phyloP scores from a whole-genome alignment of 2,888 invertebrate species.

The Cetonia aurata region DNA sequence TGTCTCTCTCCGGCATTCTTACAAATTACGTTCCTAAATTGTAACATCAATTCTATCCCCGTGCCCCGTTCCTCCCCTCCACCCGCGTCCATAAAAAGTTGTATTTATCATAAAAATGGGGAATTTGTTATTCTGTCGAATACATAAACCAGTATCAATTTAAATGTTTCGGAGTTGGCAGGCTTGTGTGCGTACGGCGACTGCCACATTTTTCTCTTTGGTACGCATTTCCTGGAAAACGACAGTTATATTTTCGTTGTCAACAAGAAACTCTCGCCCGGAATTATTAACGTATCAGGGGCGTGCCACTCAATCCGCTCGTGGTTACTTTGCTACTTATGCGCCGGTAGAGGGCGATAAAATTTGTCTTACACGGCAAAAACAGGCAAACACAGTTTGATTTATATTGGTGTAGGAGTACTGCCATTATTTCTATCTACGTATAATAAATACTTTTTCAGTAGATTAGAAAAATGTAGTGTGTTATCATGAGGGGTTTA shows the following conservation, averaged over 20 bases:
- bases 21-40: slow-evolving; percentile 40
- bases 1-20: background rate
- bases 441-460: too few relatives aligned
- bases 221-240: background rate
- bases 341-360: slow-evolving; percentile 12
- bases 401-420: slow-evolving; percentile 6
- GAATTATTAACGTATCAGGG: slow-evolving; percentile 19
- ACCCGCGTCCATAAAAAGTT: slow-evolving; percentile 26
- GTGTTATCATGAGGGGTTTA: too few relatives aligned
- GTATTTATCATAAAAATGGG: slow-evolving; percentile 41
- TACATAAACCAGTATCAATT: slow-evolving; percentile 42
- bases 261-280: slow-evolving; percentile 8
- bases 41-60: slow-evolving; percentile 36
- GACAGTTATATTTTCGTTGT: slow-evolving; percentile 25
- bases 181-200: background rate
- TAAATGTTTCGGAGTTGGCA: slow-evolving; percentile 29
- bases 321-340: slow-evolving; percentile 17
- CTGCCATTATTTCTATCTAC: background rate
- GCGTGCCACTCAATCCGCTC: slow-evolving; percentile 13
- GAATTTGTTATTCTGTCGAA: slow-evolving; percentile 42
- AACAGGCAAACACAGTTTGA: slow-evolving; percentile 21
- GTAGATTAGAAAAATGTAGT: too few relatives aligned
- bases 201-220: background rate
- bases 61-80: slow-evolving; percentile 12
- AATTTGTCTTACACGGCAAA: slow-evolving; percentile 20